phyloP scores from a whole-genome alignment of 2,888 invertebrate species.

The Drosophila subquinaria region DNA sequence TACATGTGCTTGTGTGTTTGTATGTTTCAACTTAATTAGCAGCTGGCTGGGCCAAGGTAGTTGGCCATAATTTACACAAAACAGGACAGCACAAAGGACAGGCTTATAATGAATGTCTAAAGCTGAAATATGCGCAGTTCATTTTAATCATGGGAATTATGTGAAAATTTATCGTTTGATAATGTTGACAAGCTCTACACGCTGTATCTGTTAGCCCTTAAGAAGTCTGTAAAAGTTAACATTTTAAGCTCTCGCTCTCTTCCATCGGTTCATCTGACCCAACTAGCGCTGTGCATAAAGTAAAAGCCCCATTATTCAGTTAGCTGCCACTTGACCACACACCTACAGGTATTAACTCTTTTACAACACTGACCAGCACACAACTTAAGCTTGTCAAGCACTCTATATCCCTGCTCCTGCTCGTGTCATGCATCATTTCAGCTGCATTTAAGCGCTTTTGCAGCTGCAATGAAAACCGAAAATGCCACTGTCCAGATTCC shows the following conservation, averaged over 20 bases:
- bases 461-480: slow-evolving; percentile 25
- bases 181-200: slow-evolving; percentile 4
- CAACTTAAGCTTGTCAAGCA: slow-evolving; percentile 6
- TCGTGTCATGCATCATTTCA: slow-evolving; percentile 42
- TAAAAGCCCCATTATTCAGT: slow-evolving; percentile 6
- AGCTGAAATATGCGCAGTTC: slow-evolving; percentile 20
- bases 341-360: slow-evolving; percentile 27
- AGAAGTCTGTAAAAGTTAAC: slow-evolving; percentile 5
- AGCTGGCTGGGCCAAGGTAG: slow-evolving; percentile 27
- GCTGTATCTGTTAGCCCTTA: neutral
- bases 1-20: neutral
- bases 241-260: neutral
- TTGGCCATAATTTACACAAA: slow-evolving; percentile 39
- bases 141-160: slow-evolving; percentile 13
- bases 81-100: slow-evolving; percentile 11
- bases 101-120: slow-evolving; percentile 11
- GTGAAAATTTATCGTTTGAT: neutral
- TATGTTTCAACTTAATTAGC: slow-evolving; percentile 48
- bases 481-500: slow-evolving; percentile 43
- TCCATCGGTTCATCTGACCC: neutral
- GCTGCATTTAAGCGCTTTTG: slow-evolving; percentile 8
- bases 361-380: slow-evolving; percentile 29
- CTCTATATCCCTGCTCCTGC: slow-evolving; percentile 1
- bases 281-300: slow-evolving; percentile 7
- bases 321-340: slow-evolving; percentile 33